Conservation (phyloP, 2,113 vertebrate genomes). For the Gallinago paraguaiae region DNA sequence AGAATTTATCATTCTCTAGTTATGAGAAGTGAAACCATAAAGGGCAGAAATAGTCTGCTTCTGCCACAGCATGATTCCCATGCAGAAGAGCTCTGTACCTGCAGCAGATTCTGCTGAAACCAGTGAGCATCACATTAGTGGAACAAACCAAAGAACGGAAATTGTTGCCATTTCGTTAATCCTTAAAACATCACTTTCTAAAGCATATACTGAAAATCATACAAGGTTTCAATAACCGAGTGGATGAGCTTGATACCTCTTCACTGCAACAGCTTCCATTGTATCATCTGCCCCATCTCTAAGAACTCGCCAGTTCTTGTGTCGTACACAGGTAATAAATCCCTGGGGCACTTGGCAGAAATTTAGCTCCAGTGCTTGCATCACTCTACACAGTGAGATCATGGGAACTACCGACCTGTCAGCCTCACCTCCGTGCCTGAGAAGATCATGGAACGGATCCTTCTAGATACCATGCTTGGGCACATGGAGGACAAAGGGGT, state of each 20-base stretch:
- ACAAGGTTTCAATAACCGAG: neutral
- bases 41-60: neutral
- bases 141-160: neutral
- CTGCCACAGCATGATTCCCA: neutral
- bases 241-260: neutral
- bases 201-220: neutral
- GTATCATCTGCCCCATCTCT: neutral
- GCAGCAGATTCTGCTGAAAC: neutral
- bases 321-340: neutral
- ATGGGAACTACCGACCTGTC: too few species aligned
- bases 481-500: too few species aligned
- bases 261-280: neutral
- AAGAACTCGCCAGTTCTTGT: neutral
- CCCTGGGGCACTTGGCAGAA: neutral
- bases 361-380: neutral
- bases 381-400: neutral
- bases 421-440: too few species aligned
- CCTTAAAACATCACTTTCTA: neutral
- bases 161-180: neutral
- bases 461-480: too few species aligned
- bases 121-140: neutral
- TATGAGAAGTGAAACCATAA: neutral
- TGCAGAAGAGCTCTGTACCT: neutral
- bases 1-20: neutral
- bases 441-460: too few species aligned